Base-by-base conservation (phyloP, 2,797 vertebrate species). In the Allobates femoralis region DNA sequence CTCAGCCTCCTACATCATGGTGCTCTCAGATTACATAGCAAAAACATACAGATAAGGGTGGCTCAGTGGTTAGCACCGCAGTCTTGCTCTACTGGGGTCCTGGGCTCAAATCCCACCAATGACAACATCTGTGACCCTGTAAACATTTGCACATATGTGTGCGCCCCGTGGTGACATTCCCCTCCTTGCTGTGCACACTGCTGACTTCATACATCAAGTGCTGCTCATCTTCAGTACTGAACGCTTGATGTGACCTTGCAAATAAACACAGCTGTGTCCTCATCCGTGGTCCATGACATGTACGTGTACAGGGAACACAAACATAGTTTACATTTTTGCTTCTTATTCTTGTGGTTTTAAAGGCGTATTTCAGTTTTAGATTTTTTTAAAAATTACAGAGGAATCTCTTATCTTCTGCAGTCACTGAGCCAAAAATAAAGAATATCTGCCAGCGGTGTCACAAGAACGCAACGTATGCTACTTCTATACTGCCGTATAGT, bases 181-280 rank as follows among this genome's bases (percentile, higher is more conserved):
- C n/a, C n/a, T n/a, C n/a, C n/a, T 71, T 2, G 34, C 34, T 71
- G 67, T 71, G 34, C 21, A 41, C 19, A 69, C 37, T 21, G 32
- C 67, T 41, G 28, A 37, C 32, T 41, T 23, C 67, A 71, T 41
- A 5, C 14, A 41, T 41, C 34, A 23, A 41, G 34, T 71, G 67
- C 34, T 1, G 67, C 37, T 23, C 67, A 2, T 41, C 37, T 23
- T 26, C 37, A 0, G 41, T 15, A 4, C 37, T 16, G 14, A 46
- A 74, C 50, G 18, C 23, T n/a, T 23, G 69, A 46, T 46, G 19
- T 5, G 41, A 15, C 21, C 21, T 74, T 26, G 41, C 23, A 74
- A 50, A 74, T 74, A 74, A 74, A 74, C 69, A 74, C 69, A 74
- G 69, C 69, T 74, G 69, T 37, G 34, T 71, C 67, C 34, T 71